Evolutionary conservation across 2,113 vertebrate genomes (phyloP).

Genomic region (Siniperca chuatsi): DNA sequence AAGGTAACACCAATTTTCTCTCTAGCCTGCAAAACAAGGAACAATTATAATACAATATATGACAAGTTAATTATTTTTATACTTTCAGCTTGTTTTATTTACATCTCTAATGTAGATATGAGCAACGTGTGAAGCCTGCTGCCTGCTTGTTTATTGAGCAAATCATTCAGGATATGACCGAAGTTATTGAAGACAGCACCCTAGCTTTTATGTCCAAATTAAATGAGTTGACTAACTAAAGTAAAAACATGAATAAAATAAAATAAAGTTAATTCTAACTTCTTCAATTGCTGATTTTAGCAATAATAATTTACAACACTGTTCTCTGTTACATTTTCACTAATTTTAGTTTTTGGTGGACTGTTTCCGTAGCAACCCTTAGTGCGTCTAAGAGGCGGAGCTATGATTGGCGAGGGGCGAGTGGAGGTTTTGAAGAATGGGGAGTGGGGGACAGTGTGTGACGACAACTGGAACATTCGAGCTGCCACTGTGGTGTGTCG

Average conservation of each 20-base stretch:
- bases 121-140: not conserved
- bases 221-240: not conserved
- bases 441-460: constrained; percentile 94
- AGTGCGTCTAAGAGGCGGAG: constrained; percentile 92
- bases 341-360: not conserved
- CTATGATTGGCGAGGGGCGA: constrained; percentile 91
- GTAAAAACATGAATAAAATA: not conserved
- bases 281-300: not conserved
- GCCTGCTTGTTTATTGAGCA: not conserved
- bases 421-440: constrained; percentile 96
- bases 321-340: not conserved
- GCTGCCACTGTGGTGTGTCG: constrained; percentile 94
- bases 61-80: not conserved
- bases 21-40: not conserved
- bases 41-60: not conserved
- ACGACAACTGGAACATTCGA: constrained; percentile 91
- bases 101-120: not conserved
- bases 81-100: not conserved
- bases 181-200: too few species aligned
- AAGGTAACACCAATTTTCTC: not conserved
- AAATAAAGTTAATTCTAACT: not conserved
- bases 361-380: constrained; percentile 89
- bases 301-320: not conserved
- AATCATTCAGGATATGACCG: too few species aligned
- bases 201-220: not conserved